Evolutionary conservation across 2,797 vertebrate genomes (phyloP).

Genomic region (Crossoptilon crossoptilon): DNA sequence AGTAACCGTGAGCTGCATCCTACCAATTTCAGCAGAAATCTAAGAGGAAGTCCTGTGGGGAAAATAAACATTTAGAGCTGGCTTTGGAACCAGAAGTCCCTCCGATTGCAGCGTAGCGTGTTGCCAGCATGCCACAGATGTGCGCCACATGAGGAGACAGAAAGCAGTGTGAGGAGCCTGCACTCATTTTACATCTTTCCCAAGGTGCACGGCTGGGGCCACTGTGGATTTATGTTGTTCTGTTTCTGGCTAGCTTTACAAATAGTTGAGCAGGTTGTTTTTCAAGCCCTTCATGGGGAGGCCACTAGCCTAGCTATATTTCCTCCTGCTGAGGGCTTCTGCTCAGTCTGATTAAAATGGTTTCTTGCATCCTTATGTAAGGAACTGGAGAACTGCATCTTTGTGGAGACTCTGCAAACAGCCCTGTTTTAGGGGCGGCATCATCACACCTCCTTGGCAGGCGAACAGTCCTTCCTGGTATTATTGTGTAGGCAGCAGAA

Average conservation of each 20-base stretch:
- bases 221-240: conserved; percentile 24
- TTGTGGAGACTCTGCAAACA: not conserved
- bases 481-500: not conserved
- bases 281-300: conserved; percentile 5
- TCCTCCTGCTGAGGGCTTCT: not conserved
- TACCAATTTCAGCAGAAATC: not conserved
- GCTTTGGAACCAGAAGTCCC: conserved; percentile 58
- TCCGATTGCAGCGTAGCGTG: not conserved
- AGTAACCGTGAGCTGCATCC: not conserved
- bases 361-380: not conserved
- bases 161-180: conserved; percentile 34
- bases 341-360: not conserved
- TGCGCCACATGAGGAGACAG: conserved; percentile 73
- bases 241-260: conserved; percentile 23
- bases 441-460: conserved; percentile 57
- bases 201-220: conserved; percentile 51
- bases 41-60: conserved; percentile 1
- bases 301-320: not conserved
- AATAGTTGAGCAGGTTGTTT: conserved; percentile 29
- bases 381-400: not conserved
- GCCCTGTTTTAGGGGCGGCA: not conserved
- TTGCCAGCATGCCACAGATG: conserved; percentile 63
- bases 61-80: conserved; percentile 20
- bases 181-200: conserved; percentile 51
- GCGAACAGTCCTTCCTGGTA: conserved; percentile 20